Percentiles rank a stretch among this genome's conserved stretches.
Conservation (phyloP, 2,113 vertebrate species). For the Callipepla californica region DNA sequence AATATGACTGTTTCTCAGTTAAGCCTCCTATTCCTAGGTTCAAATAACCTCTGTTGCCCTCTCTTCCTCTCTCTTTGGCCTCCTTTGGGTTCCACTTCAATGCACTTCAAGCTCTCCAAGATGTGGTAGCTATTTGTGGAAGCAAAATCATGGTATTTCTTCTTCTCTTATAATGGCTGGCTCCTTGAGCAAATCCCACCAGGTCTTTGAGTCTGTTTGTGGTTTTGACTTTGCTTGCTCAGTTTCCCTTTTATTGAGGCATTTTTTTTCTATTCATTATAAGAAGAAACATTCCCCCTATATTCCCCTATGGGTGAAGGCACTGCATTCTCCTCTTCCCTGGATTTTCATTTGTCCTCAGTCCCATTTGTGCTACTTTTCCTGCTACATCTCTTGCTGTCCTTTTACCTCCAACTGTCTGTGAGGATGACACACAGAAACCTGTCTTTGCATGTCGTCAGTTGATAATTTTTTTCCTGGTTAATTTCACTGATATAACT, state of each 20-base stretch:
- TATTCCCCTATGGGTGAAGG: not conserved
- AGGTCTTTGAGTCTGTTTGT: not conserved
- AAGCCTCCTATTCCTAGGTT: not conserved
- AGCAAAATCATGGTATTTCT: not conserved
- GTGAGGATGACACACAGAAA: not conserved
- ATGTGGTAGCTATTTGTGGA: slow-evolving; percentile 16
- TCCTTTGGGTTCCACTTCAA: slow-evolving; percentile 7
- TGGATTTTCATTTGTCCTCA: not conserved
- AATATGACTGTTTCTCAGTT: slow-evolving; percentile 8
- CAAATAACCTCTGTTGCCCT: slow-evolving; percentile 24
- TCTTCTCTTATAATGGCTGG: not conserved
- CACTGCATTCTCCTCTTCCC: not conserved
- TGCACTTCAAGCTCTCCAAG: slow-evolving; percentile 14
- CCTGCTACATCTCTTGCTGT: not conserved
- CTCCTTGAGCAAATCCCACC: not conserved
- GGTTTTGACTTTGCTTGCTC: not conserved
- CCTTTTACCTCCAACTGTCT: not conserved
- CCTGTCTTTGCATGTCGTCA: not conserved
- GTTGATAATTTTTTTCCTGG: not conserved
- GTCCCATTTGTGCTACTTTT: not conserved
- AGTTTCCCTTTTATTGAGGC: not conserved
- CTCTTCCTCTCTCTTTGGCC: slow-evolving; percentile 4
- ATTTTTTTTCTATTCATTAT: not conserved
- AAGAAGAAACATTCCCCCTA: not conserved
- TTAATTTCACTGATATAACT: not conserved